Evolutionary conservation across 2,888 invertebrate genomes (phyloP).

Genomic region (Zygaena filipendulae): DNA sequence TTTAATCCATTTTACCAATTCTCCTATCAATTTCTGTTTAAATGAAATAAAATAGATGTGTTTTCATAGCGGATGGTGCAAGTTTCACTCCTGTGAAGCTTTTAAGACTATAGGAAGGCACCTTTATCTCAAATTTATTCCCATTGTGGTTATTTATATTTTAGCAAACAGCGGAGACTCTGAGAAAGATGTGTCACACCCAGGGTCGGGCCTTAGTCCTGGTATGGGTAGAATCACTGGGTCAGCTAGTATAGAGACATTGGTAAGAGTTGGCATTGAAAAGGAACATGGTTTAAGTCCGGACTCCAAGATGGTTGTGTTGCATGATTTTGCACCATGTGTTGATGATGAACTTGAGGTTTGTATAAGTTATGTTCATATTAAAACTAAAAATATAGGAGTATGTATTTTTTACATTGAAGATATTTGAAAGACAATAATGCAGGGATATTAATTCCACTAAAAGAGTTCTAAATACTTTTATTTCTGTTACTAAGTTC

Average conservation of each 20-base stretch:
- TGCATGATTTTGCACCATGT: slow-evolving; percentile 94
- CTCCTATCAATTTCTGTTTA: no score
- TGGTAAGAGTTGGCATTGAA: slow-evolving; percentile 90
- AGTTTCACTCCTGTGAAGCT: no score
- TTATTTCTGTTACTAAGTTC: no score
- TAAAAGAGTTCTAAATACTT: no score
- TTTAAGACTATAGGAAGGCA: no score
- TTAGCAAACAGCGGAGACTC: slow-evolving; percentile 80
- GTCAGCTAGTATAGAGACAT: slow-evolving; percentile 91
- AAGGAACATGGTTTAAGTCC: slow-evolving; percentile 93
- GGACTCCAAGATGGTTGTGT: slow-evolving; percentile 94
- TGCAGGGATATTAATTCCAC: no score
- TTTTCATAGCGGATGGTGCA: no score
- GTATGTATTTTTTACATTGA: no score
- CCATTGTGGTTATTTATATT: slow-evolving; percentile 19
- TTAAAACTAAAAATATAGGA: not conserved
- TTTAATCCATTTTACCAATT: no score
- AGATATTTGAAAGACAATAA: no score
- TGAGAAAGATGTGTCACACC: slow-evolving; percentile 75
- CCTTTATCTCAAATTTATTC: no score
- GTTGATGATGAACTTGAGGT: slow-evolving; percentile 95
- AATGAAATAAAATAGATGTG: no score
- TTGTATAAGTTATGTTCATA: slow-evolving; percentile 21
- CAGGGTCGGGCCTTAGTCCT: slow-evolving; percentile 74
- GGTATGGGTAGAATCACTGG: slow-evolving; percentile 95